These are phyloP conservation scores for Drosophila triauraria DNA, from an alignment of 1,140 invertebrate species.

Conservation along the genomic window DNA sequence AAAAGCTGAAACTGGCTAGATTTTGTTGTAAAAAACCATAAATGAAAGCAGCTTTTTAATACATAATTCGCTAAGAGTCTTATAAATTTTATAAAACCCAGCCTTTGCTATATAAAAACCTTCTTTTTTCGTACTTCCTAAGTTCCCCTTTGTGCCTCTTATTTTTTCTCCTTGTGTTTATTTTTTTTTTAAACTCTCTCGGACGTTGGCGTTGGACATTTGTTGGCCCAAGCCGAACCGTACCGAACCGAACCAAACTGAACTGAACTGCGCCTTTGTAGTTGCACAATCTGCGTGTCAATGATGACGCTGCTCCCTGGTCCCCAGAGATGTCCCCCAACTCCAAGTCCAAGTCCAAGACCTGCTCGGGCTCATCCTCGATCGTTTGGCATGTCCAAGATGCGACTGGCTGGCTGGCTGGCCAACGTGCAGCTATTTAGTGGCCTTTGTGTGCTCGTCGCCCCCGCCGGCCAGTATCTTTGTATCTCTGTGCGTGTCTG, in stretches of 20 bases:
- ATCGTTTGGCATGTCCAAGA: conserved; percentile 81
- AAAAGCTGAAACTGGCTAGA: too few relatives aligned
- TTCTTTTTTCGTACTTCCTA: background rate
- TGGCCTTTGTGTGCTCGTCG: conserved; percentile 59
- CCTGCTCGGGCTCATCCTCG: conserved; percentile 12
- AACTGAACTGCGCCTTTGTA: conserved; percentile 57
- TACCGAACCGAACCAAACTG: conserved; percentile 9
- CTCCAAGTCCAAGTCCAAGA: conserved; percentile 4
- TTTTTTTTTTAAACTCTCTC: background rate
- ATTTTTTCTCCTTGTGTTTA: background rate
- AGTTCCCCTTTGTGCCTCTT: too few relatives aligned
- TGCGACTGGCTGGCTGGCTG: conserved; percentile 30
- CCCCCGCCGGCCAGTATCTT: conserved; percentile 26
- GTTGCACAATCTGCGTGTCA: conserved; percentile 80
- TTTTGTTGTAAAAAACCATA: too few relatives aligned
- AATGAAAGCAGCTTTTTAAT: too few relatives aligned
- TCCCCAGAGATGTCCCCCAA: conserved; percentile 49
- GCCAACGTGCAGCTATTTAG: conserved; percentile 78
- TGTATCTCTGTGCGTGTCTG: conserved; percentile 47
- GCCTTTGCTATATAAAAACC: background rate
- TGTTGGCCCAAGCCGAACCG: conserved; percentile 2
- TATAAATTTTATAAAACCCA: too few relatives aligned
- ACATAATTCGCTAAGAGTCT: too few relatives aligned
- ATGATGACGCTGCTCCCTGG: conserved; percentile 55
- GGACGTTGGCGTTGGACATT: conserved; percentile 13